Evolutionary conservation across 2,888 invertebrate species (phyloP), one percentile per base, ranked within the genome.

Genomic region (Isoperla grammatica): DNA sequence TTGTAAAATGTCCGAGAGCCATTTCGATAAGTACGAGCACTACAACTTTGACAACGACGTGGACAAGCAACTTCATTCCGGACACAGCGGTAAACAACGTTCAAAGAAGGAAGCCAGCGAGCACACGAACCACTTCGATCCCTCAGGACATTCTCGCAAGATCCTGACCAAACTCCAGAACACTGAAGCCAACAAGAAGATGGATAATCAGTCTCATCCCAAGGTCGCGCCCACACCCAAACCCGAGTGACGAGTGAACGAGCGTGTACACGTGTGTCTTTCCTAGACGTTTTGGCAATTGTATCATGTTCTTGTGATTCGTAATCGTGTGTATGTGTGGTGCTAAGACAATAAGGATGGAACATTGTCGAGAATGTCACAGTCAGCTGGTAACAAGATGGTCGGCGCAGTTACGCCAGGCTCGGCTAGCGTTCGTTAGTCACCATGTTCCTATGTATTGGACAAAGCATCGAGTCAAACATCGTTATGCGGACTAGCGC

Each of bases 71-170:
- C 84, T 94, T 65, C 87, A 86, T 75, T 84, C 86, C 45, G 88
- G 89, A 20, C 90, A 92, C 77, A 87, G 92, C 72, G 95, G 95
- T 64, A 95, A 95, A 74, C 90, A 93, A 70, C 81, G 95, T 66
- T 83, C 87, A 62, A 95, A 95, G 80, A 89, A 87, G 74, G 95
- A 95, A 77, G 91, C 87, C 46, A 84, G 79, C 71, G 86, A 86
- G 68, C 91, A 95, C 76, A 93, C 93, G 43, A 95, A 95, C 76
- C 93, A 92, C 76, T 85, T 84, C 76, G 95, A 95, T 75, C 94
- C 95, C 63, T 86, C 85, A 71, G 95, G 95, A 67, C 95, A 96
- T 82, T 90, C 91, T 56, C 86, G 95, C 75, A 96, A 96, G 81
- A 86, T 93, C 72, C 79, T 87, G 37, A 89, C 88, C 60, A 94